These are phyloP conservation scores for Rostratula benghalensis DNA, from an alignment of 2,113 vertebrate genomes.

Conservation along the genomic window DNA sequence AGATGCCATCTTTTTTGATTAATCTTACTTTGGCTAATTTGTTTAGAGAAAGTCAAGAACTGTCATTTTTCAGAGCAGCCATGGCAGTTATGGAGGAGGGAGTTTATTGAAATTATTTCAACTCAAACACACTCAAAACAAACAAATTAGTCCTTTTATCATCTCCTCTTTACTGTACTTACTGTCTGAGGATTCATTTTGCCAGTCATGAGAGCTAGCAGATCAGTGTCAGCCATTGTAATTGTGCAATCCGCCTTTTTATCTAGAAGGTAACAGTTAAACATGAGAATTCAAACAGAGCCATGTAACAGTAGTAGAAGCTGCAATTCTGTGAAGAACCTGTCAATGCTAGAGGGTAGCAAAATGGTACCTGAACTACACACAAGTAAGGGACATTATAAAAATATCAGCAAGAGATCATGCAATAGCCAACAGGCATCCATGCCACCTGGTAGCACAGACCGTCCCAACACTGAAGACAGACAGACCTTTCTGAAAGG, in stretches of 20 bases:
- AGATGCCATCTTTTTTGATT: not conserved
- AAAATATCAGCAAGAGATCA: not conserved
- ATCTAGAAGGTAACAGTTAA: constrained; percentile 68
- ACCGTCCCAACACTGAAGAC: not conserved
- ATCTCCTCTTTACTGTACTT: constrained; percentile 60
- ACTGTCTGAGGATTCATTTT: constrained; percentile 91
- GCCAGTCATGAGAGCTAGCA: constrained; percentile 90
- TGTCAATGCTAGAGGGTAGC: not conserved
- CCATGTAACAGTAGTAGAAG: not conserved
- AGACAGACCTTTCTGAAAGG: not conserved
- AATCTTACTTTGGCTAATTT: not conserved
- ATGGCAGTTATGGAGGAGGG: not conserved
- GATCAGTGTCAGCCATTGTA: constrained; percentile 85
- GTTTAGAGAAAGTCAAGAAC: not conserved
- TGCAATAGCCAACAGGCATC: not conserved
- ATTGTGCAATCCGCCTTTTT: constrained; percentile 90
- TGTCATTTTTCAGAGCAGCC: not conserved
- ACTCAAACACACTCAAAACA: not conserved
- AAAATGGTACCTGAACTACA: not conserved
- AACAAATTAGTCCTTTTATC: no score
- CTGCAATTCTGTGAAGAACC: not conserved
- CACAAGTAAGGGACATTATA: not conserved
- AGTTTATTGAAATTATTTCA: not conserved
- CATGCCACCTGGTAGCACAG: not conserved
- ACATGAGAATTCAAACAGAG: not conserved